Base-by-base conservation (phyloP, 1,140 invertebrate species). In the Drosophila tsacasi region DNA sequence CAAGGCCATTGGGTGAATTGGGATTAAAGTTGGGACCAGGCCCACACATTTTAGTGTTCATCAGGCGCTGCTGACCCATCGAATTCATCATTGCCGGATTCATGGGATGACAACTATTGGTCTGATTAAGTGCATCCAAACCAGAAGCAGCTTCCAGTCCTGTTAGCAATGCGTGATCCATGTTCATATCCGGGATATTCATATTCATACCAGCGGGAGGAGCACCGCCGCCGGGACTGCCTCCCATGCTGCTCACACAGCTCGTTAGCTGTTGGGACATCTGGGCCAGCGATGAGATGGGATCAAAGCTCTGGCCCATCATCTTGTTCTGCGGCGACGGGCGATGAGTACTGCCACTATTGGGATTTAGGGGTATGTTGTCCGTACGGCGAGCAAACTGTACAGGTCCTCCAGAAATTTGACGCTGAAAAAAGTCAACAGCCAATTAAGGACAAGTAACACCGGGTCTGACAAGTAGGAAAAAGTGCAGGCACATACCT, bases 191-290 rank as follows among this genome's bases (percentile, higher is more conserved):
- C 23, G 93, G 54, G 15, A 57, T 57, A 32, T 85, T 79, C 64
- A 89, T 81, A 49, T 69, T 79, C 27, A 85, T 76, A 6, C 94
- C 93, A 32, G 94, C 94, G 17, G 54, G 15, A 39, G 54, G 21
- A 17, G 93, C 93, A 4, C 95, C 94, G 13, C 93, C 94, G 17
- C 93, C 93, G 6, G 94, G 93, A 57, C 95, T 94, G 3, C 93
- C 94, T 25, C 93, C 94, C 27, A 81, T 71, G n/a, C 93, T 91
- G 17, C 93, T 92, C 12, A 95, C 94, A 39, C 96, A 95, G 82
- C 96, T 97, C 4, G 97, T 97, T 25, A 98, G 92, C 86, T 98
- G 97, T 84, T 98, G 97, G 57, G 97, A 97, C 98, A 98, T 98
- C 93, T 98, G 97, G 25, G 97, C 97, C 82, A 98, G 94, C 5